Conservation (phyloP, 2,888 invertebrate genomes). For the Nebria brevicollis region DNA sequence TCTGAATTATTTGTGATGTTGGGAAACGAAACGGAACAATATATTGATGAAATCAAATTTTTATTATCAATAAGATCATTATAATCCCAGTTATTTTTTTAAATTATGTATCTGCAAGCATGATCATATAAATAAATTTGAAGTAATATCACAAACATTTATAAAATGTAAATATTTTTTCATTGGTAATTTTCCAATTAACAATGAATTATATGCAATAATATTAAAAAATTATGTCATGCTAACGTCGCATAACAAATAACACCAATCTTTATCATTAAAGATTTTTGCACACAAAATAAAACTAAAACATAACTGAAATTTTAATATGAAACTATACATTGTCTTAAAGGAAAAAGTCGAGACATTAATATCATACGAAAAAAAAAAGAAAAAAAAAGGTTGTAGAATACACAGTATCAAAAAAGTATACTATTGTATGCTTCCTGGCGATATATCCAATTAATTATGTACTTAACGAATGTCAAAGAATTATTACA, state of each 20-base stretch:
- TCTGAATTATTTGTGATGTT: not conserved
- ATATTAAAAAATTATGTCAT: conserved; percentile 51
- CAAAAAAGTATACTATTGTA: not conserved
- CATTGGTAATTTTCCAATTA: conserved; percentile 44
- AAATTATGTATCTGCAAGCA: conserved; percentile 56
- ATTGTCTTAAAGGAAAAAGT: conserved; percentile 33
- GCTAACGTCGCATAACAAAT: conserved; percentile 53
- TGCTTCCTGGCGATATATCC: not conserved
- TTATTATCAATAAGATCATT: conserved; percentile 46
- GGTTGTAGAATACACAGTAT: not conserved
- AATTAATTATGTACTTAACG: not conserved
- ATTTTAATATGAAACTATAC: conserved; percentile 40
- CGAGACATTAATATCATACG: not conserved
- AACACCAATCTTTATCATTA: conserved; percentile 47
- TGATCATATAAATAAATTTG: conserved; percentile 52
- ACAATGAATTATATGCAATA: conserved; percentile 46
- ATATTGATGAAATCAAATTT: conserved; percentile 23
- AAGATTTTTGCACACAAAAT: conserved; percentile 39
- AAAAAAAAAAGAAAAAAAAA: not conserved
- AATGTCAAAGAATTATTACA: conserved; percentile 13
- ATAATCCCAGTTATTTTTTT: conserved; percentile 44
- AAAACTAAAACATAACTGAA: conserved; percentile 37
- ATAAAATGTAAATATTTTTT: conserved; percentile 44
- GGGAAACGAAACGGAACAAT: conserved; percentile 9
- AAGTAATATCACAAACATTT: conserved; percentile 47